Evolutionary conservation across 2,888 invertebrate genomes (phyloP), one percentile per base, ranked within the genome.

Genomic region (Pyralis farinalis): DNA sequence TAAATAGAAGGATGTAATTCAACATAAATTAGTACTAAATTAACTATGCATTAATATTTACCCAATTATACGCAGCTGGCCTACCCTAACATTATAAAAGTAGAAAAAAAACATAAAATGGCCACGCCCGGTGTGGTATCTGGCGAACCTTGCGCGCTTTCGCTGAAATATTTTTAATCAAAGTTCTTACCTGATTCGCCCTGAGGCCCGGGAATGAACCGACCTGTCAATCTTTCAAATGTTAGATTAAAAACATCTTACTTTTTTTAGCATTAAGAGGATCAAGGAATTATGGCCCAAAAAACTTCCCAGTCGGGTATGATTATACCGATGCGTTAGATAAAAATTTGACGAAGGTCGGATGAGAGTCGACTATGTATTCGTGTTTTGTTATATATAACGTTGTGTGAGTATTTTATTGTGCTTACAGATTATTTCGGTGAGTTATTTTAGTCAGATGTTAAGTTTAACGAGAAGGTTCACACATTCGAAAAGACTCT

Each of bases 111-210:
- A 42, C 49, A 51, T 38, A 65, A 58, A 44, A 46, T 53, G 48
- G 52, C 61, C 49, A 47, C 59, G 47, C 47, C 61, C 56, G 72
- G 78, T 4, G 16, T 75, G 72, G 56, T 55, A 74, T 72, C 75
- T 33, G 51, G 56, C 53, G 44, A 55, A 25, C 25, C 25, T 25
- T 25, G 25, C 25, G 64, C 72, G 64, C 72, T 73, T 81, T 82
- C 70, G 84, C 86, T 84, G 82, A 85, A 86, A 85, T 79, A 83
- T 85, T 84, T 84, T 84, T 86, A 88, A 87, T 86, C 86, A 87
- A 84, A 79, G 68, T 77, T 81, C 80, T 79, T 85, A 87, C 87
- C 87, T 86, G 87, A 72, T 71, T 58, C 55, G 54, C 68, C 66
- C 65, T 66, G 43, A 65, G 69, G 66, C 71, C 67, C 71, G 66